Evolutionary conservation across 2,888 invertebrate genomes (phyloP).

Genomic region (Drosophila nr. fundita): DNA sequence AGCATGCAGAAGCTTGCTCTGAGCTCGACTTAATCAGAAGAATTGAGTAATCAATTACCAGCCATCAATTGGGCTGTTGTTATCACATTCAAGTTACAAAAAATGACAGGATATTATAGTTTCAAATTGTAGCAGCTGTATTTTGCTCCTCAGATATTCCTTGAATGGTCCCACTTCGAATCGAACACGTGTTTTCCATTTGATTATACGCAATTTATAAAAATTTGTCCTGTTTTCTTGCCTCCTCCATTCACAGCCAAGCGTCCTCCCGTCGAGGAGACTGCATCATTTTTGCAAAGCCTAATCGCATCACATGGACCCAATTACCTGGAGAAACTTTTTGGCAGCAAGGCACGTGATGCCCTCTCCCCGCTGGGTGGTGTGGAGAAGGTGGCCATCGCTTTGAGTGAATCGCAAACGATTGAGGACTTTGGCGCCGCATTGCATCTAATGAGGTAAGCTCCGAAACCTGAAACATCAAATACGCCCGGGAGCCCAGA

Average conservation of each 20-base stretch:
- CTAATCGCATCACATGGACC: slow-evolving; percentile 97
- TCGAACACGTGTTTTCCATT: slow-evolving; percentile 7
- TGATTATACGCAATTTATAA: slow-evolving; percentile 36
- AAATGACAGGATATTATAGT: background rate
- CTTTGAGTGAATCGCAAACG: slow-evolving; percentile 96
- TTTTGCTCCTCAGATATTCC: background rate
- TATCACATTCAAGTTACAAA: background rate
- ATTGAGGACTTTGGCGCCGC: slow-evolving; percentile 93
- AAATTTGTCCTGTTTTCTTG: background rate
- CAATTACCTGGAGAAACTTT: slow-evolving; percentile 97
- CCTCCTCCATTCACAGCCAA: slow-evolving; percentile 89
- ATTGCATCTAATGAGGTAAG: slow-evolving; percentile 85
- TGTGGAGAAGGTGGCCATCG: slow-evolving; percentile 97
- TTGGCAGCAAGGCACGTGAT: slow-evolving; percentile 97
- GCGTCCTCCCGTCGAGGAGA: slow-evolving; percentile 98
- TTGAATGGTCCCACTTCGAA: background rate
- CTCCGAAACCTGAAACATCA: slow-evolving; percentile 5
- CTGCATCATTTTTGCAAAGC: slow-evolving; percentile 97
- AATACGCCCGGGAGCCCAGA: slow-evolving; percentile 15
- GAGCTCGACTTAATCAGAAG: background rate
- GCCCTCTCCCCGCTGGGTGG: slow-evolving; percentile 96
- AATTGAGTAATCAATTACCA: background rate
- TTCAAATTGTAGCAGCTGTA: background rate
- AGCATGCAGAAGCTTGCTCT: background rate
- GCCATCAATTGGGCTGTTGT: background rate